Percentiles rank a stretch among this genome's conserved stretches.
Evolutionary conservation across 2,797 vertebrate genomes (phyloP).

Genomic region (Oreonectes daqikongensis): DNA sequence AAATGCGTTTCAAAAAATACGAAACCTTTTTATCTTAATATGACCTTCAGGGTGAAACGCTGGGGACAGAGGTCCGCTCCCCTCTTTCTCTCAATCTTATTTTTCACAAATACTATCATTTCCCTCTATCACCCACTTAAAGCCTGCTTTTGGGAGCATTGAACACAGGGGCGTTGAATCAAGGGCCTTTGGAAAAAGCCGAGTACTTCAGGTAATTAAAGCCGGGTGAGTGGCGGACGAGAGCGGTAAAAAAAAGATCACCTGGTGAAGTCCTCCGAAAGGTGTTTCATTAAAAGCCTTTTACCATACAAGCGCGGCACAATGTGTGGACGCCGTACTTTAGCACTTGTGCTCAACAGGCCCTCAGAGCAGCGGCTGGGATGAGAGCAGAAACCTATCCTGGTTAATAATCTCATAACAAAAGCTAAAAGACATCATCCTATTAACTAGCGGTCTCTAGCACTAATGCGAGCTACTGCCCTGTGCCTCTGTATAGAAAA

Average conservation of each 20-base stretch:
- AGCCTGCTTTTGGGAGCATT: conserved; percentile 60
- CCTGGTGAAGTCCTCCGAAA: conserved; percentile 87
- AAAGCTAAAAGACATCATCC: conserved; percentile 99
- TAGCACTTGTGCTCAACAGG: conserved; percentile 92
- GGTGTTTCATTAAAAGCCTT: conserved; percentile 90
- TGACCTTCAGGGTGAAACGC: conserved; percentile 64
- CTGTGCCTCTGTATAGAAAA: conserved; percentile 91
- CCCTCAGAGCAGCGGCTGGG: conserved; percentile 85
- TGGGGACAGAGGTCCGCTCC: conserved; percentile 57
- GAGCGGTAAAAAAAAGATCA: conserved; percentile 87
- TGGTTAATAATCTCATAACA: conserved; percentile 99
- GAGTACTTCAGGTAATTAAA: conserved; percentile 93
- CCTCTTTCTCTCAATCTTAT: conserved; percentile 70
- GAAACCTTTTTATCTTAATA: conserved; percentile 69
- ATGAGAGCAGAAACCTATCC: conserved; percentile 91
- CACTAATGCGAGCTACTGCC: conserved; percentile 92
- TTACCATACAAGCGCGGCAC: conserved; percentile 79
- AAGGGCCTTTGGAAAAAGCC: conserved; percentile 77
- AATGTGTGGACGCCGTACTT: conserved; percentile 85
- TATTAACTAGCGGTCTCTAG: conserved; percentile 99
- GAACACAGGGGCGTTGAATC: conserved; percentile 63
- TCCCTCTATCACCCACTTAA: conserved; percentile 65
- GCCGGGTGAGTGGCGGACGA: conserved; percentile 85
- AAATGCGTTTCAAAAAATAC: conserved; percentile 38
- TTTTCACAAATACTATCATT: conserved; percentile 70